A percentile compares a stretch with the other conserved stretches of the same genome.
Conservation (phyloP, 2,888 invertebrate species). For the Peribatodes rhomboidaria region DNA sequence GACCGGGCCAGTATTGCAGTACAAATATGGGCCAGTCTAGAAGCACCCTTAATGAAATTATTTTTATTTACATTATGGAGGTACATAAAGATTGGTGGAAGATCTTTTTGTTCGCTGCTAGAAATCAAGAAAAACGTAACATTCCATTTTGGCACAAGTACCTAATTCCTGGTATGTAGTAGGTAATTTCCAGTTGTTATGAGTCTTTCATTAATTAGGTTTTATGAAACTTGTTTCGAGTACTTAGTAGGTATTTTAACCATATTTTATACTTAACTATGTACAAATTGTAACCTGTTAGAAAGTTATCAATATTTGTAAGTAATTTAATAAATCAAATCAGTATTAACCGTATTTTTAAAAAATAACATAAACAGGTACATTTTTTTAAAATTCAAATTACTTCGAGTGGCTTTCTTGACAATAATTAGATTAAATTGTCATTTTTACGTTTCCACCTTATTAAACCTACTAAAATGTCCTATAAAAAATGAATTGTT, state of each 20-base stretch:
- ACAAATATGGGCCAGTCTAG: too few species aligned
- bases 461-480: too few species aligned
- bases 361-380: background rate
- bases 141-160: background rate
- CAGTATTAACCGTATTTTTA: constrained; percentile 18
- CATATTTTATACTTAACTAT: background rate
- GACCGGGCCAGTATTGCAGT: too few species aligned
- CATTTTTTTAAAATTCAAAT: background rate
- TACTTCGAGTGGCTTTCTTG: background rate
- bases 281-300: constrained; percentile 2
- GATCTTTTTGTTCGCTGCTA: background rate
- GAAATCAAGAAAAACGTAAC: background rate
- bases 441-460: background rate
- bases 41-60: too few species aligned
- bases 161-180: too few species aligned
- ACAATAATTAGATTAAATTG: constrained; percentile 14
- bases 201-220: too few species aligned
- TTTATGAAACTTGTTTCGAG: too few species aligned
- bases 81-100: background rate
- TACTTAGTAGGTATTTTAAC: background rate
- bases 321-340: constrained; percentile 1
- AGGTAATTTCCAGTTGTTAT: background rate
- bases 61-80: background rate
- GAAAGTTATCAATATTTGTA: background rate
- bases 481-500: too few species aligned